Evolutionary conservation across 2,113 vertebrate genomes (phyloP).

Genomic region (Lophotis ruficrista): DNA sequence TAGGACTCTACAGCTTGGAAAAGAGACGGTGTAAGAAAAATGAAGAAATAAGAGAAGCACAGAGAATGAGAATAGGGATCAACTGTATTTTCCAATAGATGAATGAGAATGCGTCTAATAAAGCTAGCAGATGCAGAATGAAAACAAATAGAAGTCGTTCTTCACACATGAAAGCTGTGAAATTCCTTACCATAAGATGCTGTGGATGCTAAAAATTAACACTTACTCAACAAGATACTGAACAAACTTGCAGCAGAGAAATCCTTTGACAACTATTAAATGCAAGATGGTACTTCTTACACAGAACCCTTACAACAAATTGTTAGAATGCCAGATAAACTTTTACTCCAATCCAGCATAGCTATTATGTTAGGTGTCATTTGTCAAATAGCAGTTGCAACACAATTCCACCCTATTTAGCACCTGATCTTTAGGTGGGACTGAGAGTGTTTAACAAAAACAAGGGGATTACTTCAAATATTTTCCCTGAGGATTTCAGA

Average conservation of each 20-base stretch:
- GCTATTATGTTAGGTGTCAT: background rate
- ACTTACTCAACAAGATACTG: background rate
- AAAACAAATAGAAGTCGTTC: background rate
- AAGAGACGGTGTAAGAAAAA: background rate
- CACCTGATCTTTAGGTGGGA: background rate
- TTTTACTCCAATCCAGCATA: background rate
- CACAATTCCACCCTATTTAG: background rate
- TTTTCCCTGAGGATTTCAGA: slow-evolving; percentile 21
- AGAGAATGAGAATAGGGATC: background rate
- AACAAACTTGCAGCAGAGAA: background rate
- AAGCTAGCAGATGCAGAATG: background rate
- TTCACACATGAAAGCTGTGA: background rate
- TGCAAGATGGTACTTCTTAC: background rate
- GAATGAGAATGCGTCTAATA: background rate
- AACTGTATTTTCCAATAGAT: background rate
- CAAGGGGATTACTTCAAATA: slow-evolving; percentile 22
- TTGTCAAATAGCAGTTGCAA: background rate
- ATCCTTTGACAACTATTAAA: background rate
- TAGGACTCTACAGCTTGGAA: background rate
- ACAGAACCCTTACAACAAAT: background rate
- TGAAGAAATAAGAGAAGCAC: background rate
- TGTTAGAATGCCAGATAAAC: background rate
- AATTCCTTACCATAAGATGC: background rate
- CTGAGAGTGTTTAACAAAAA: background rate
- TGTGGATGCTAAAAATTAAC: background rate